Percentiles rank a stretch among this genome's conserved stretches.
Evolutionary conservation across 2,888 invertebrate species (phyloP).

Genomic region (Acronicta alni): DNA sequence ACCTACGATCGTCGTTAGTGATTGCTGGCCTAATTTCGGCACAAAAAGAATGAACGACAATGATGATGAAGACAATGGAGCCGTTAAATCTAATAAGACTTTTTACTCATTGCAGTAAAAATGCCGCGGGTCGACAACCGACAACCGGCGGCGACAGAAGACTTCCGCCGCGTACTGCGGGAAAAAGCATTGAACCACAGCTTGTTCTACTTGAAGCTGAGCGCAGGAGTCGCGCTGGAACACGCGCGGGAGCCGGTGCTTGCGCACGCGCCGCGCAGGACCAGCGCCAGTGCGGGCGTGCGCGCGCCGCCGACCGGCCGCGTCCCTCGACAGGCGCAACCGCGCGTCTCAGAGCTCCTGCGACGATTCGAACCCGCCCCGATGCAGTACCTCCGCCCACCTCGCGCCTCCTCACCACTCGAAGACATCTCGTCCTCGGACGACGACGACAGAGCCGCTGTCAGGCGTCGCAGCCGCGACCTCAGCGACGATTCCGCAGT

Average conservation of each 20-base stretch:
- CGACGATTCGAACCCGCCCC: slow-evolving; percentile 83
- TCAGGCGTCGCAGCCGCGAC: slow-evolving; percentile 83
- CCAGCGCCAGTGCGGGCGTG: slow-evolving; percentile 74
- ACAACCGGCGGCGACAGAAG: slow-evolving; percentile 75
- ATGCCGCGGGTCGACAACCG: slow-evolving; percentile 81
- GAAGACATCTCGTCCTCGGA: slow-evolving; percentile 86
- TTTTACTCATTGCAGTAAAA: slow-evolving; percentile 44
- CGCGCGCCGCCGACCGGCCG: slow-evolving; percentile 80
- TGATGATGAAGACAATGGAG: not conserved
- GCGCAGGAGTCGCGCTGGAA: slow-evolving; percentile 73
- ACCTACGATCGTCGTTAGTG: not conserved
- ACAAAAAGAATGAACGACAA: not conserved
- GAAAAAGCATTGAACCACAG: slow-evolving; percentile 87
- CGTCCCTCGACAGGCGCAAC: slow-evolving; percentile 77
- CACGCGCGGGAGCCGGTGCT: slow-evolving; percentile 62
- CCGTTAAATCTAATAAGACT: not conserved
- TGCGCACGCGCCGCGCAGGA: slow-evolving; percentile 60
- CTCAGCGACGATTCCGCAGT: slow-evolving; percentile 89
- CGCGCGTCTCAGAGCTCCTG: slow-evolving; percentile 82
- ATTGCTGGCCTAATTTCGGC: not conserved
- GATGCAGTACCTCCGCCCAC: slow-evolving; percentile 86
- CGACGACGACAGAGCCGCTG: slow-evolving; percentile 85
- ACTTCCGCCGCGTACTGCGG: slow-evolving; percentile 84
- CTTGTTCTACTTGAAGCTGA: slow-evolving; percentile 85
- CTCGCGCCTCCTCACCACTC: slow-evolving; percentile 78